These are phyloP conservation scores for Heliangelus exortis DNA, from an alignment of 2,797 vertebrate species.

Conservation along the genomic window DNA sequence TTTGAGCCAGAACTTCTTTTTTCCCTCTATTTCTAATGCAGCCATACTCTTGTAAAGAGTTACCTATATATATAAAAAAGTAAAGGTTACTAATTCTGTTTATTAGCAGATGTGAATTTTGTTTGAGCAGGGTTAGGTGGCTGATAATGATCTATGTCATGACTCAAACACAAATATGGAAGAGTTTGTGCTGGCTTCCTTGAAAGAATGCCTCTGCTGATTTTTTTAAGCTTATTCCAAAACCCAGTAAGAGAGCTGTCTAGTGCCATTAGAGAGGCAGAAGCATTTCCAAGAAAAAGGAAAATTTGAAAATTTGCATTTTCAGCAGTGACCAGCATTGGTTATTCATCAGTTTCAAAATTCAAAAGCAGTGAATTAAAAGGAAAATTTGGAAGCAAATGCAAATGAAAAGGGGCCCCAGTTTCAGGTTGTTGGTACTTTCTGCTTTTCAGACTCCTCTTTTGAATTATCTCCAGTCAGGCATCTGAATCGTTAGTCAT, in stretches of 20 bases:
- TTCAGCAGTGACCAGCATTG: constrained; percentile 22
- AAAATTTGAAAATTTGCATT: constrained; percentile 48
- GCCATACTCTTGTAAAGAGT: not conserved
- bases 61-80: not conserved
- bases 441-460: constrained; percentile 12
- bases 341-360: constrained; percentile 25
- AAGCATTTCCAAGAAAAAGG: constrained; percentile 43
- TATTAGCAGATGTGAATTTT: not conserved
- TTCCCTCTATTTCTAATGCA: not conserved
- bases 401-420: not conserved
- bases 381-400: constrained; percentile 13
- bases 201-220: not conserved
- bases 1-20: not conserved
- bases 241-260: constrained; percentile 5
- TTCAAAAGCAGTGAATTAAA: constrained; percentile 17
- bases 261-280: not conserved
- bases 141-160: not conserved
- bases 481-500: not conserved
- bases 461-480: constrained; percentile 10
- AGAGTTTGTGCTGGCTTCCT: not conserved
- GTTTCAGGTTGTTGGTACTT: constrained; percentile 14
- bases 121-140: not conserved
- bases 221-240: constrained; percentile 36
- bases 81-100: not conserved
- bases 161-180: not conserved